Evolutionary conservation across 1,140 invertebrate genomes (phyloP).

Genomic region (Brachionus koreanus): DNA sequence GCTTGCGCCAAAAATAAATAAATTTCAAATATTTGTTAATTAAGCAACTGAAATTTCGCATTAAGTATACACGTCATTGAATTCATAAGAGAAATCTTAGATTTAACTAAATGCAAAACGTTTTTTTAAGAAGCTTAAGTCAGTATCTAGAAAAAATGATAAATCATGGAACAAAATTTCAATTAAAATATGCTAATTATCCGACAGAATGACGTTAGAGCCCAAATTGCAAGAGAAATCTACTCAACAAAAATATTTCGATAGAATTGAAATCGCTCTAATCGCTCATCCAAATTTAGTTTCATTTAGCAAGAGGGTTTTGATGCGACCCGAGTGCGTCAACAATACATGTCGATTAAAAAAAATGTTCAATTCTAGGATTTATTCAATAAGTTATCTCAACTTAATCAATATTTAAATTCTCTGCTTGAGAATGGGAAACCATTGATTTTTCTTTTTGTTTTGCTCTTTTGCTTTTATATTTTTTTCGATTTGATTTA

Average conservation of each 20-base stretch:
- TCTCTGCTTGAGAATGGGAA: neutral
- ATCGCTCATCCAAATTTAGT: neutral
- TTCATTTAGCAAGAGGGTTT: neutral
- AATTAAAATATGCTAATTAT: neutral
- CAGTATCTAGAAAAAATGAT: neutral
- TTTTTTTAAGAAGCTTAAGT: neutral
- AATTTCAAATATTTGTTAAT: neutral
- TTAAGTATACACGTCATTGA: neutral
- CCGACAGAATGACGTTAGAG: neutral
- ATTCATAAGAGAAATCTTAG: neutral
- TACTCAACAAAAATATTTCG: neutral
- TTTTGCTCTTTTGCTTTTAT: neutral
- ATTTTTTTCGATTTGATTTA: neutral
- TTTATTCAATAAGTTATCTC: neutral
- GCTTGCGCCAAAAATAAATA: neutral
- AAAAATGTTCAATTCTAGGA: neutral
- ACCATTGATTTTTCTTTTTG: conserved; percentile 11
- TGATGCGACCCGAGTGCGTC: neutral
- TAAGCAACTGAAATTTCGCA: neutral
- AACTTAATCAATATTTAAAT: neutral
- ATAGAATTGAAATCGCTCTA: neutral
- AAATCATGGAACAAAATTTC: conserved; percentile 2
- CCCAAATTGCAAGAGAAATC: neutral
- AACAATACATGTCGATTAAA: neutral
- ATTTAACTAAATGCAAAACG: neutral